Evolutionary conservation across 1,140 invertebrate species (phyloP), one percentile per base, ranked within the genome.

Genomic region (Tetraneura akinire): DNA sequence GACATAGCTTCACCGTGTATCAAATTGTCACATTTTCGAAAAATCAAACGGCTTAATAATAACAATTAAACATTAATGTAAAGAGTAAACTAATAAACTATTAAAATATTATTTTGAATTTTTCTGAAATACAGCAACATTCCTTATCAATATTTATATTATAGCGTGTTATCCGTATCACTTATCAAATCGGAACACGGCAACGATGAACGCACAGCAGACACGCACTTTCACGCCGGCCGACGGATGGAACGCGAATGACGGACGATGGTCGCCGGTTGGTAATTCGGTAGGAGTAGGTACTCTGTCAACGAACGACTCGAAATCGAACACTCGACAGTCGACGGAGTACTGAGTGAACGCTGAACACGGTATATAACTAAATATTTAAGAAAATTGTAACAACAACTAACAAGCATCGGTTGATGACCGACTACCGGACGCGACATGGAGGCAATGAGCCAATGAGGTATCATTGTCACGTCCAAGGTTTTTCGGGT

Each of bases 201-300:
- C n/a, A 9, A 16, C 55, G 21, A 14, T n/a, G 6, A 49, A 18
- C 18, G 29, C 26, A 3, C 13, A 8, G 32, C 8, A 4, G 16
- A n/a, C 21, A 29, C 71, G 2, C 29, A 37, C 71, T 29, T 23
- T 42, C 23, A 10, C 29, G 57, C 51, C 26, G 53, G 29, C 14
- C 51, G 53, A 74, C 53, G 53, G 71, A 74, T 51, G n/a, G 14
- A 3, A 57, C 29, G 51, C 51, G 71, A 74, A 37, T 73, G 70
- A 8, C 21, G 11, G 55, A 10, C 55, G 21, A 21, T 9, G 26
- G 23, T 13, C 18, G 1, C 60, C 9, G 21, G 18, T 2, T 1
- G 55, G 23, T 57, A 21, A 57, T 14, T 21, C 14, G 26, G 57
- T 9, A 23, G 23, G 11, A 14, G 55, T n/a, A 10, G 21, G 55